These are phyloP conservation scores for Lepus europaeus DNA, from an alignment of 2,113 vertebrate species.

Conservation along the genomic window DNA sequence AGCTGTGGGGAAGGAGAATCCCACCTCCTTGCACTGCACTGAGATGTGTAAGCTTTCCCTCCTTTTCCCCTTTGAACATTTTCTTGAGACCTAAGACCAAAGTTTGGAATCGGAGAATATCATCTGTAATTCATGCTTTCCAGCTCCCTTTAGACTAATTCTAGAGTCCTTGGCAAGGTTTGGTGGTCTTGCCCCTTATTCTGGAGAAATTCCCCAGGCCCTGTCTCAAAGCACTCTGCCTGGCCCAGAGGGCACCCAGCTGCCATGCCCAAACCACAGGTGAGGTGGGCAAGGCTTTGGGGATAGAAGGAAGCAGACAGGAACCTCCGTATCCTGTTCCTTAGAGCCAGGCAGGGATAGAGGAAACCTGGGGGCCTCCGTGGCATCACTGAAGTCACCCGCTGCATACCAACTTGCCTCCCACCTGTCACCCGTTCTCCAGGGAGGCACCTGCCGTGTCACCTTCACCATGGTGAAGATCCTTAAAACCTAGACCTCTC, in stretches of 20 bases:
- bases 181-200: constrained; percentile 45
- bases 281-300: background rate
- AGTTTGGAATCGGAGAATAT: constrained; percentile 62
- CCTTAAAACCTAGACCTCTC: constrained; percentile 8
- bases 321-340: background rate
- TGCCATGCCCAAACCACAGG: background rate
- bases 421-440: background rate
- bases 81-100: constrained; percentile 45
- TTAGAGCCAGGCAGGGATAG: background rate
- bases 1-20: constrained; percentile 65
- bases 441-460: background rate
- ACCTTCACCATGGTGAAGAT: background rate
- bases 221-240: constrained; percentile 46
- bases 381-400: background rate
- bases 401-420: background rate
- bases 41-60: constrained; percentile 51
- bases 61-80: constrained; percentile 36
- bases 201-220: constrained; percentile 33
- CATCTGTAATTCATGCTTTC: constrained; percentile 5
- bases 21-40: constrained; percentile 4
- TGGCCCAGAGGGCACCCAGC: constrained; percentile 7
- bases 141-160: background rate
- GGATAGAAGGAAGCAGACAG: background rate
- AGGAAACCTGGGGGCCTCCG: background rate
- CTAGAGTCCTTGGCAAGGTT: constrained; percentile 24